Conservation (phyloP, 1,140 invertebrate species). For the Matsumurasca onukii region DNA sequence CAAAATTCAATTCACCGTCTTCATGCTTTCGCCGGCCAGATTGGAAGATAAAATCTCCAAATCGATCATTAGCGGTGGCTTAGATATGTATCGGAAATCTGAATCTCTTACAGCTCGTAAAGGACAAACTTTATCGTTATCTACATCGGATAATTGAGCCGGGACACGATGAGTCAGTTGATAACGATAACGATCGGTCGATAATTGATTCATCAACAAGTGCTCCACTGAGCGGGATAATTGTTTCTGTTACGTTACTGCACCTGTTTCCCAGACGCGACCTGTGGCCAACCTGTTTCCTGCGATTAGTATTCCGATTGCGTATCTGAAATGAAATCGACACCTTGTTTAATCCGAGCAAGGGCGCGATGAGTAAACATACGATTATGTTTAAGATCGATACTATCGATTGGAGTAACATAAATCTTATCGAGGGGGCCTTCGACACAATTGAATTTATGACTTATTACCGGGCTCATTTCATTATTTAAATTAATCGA, state of each 20-base stretch:
- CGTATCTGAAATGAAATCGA: slow-evolving; percentile 25
- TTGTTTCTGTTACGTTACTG: background rate
- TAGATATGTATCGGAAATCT: too few species aligned
- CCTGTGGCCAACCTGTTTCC: background rate
- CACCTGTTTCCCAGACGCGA: background rate
- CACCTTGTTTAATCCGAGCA: slow-evolving; percentile 20
- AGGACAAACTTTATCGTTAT: background rate
- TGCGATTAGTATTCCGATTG: slow-evolving; percentile 12
- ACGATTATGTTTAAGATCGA: too few species aligned
- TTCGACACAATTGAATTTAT: slow-evolving; percentile 10
- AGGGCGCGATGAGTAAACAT: slow-evolving; percentile 18
- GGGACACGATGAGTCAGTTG: slow-evolving; percentile 1
- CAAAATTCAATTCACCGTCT: too few species aligned
- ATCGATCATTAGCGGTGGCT: background rate
- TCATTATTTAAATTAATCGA: slow-evolving; percentile 24
- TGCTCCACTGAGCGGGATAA: slow-evolving; percentile 2
- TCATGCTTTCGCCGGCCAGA: too few species aligned
- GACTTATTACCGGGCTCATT: slow-evolving; percentile 7
- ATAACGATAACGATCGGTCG: slow-evolving; percentile 10
- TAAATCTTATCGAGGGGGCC: background rate
- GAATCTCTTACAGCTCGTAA: background rate
- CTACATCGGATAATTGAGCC: too few species aligned
- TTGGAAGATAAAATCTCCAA: background rate
- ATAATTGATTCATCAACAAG: slow-evolving; percentile 23
- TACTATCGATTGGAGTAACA: background rate